Evolutionary conservation across 2,797 vertebrate species (phyloP).

Genomic region (Chelon labrosus): DNA sequence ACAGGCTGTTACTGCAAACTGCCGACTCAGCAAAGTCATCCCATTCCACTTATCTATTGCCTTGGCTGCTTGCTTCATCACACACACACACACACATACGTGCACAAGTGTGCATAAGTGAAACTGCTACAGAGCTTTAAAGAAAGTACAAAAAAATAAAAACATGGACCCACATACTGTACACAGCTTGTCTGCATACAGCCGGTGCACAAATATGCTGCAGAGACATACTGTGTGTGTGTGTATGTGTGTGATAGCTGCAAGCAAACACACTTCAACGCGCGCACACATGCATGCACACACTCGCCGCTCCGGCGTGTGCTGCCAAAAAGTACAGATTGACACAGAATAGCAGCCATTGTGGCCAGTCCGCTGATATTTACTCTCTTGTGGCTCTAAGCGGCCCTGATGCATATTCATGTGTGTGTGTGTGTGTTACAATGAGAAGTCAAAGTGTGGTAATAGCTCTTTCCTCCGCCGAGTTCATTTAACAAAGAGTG

Average conservation of each 20-base stretch:
- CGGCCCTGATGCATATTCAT: conserved; percentile 63
- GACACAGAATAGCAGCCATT: conserved; percentile 61
- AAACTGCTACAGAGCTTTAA: conserved; percentile 21
- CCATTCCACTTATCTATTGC: conserved; percentile 67
- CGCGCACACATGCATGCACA: conserved; percentile 17
- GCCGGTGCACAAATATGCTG: background rate
- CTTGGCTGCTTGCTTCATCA: conserved; percentile 64
- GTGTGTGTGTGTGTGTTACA: conserved; percentile 36
- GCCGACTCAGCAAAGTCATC: conserved; percentile 64
- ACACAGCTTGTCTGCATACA: conserved; percentile 13
- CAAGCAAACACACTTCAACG: conserved; percentile 2
- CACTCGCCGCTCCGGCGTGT: conserved; percentile 6
- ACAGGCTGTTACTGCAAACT: conserved; percentile 46
- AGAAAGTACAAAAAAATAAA: background rate
- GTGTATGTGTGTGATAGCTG: background rate
- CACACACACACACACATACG: conserved; percentile 1
- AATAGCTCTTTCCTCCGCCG: conserved; percentile 59
- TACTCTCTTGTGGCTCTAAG: conserved; percentile 47
- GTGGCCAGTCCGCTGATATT: conserved; percentile 59
- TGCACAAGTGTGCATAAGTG: conserved; percentile 1
- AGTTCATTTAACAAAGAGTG: conserved; percentile 52
- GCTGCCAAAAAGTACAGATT: conserved; percentile 50
- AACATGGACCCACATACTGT: conserved; percentile 4
- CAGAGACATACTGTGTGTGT: background rate
- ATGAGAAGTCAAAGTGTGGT: conserved; percentile 54